Base-by-base conservation (phyloP, 1,140 invertebrate species). In the Sitophilus oryzae region DNA sequence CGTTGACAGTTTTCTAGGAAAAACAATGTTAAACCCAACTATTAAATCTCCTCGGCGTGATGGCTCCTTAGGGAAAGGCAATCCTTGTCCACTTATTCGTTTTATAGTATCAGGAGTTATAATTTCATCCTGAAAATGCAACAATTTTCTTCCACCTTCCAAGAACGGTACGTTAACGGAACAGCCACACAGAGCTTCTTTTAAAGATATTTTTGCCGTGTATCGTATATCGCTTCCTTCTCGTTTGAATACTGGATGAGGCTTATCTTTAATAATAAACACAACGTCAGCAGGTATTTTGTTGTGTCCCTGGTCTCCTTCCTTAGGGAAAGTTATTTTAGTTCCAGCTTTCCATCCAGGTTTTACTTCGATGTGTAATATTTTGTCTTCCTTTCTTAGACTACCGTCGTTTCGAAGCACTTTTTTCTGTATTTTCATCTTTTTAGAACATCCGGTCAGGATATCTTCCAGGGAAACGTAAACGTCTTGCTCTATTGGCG, bases 301-400 rank as follows among this genome's bases (percentile, higher is more conserved):
- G 56, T 88, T 85, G 2, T 83, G 83, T 1, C 79, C 81, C 65
- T 93, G 89, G 66, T 97, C 94, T 11, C 94, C 94, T 73, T 97
- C 94, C 60, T 86, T 82, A 49, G 91, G 87, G 71, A 97, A 97
- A 30, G 92, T 96, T 23, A 97, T 93, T 70, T 91, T 93, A 0
- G 94, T 97, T 1, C 93, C 93, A 4, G 91, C 87, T 73, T 93
- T 94, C 93, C 93, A 97, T 10, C 93, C 94, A 2, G 90, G 90
- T 69, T 96, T 95, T 0, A 97, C 87, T 50, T 85, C 88, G 36
- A 97, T 93, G 0, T 89, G 92, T 0, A 96, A 74, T 36, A 96
- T 86, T 75, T 96, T 97, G 59, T 95, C 92, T 69, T 95, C 88
- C 22, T 79, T 79, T 0, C 79, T 74, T 10, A 78, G 76, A 18